These are phyloP conservation scores for Sinhomidia bicolor DNA, from an alignment of 2,888 invertebrate genomes.

Conservation along the genomic window DNA sequence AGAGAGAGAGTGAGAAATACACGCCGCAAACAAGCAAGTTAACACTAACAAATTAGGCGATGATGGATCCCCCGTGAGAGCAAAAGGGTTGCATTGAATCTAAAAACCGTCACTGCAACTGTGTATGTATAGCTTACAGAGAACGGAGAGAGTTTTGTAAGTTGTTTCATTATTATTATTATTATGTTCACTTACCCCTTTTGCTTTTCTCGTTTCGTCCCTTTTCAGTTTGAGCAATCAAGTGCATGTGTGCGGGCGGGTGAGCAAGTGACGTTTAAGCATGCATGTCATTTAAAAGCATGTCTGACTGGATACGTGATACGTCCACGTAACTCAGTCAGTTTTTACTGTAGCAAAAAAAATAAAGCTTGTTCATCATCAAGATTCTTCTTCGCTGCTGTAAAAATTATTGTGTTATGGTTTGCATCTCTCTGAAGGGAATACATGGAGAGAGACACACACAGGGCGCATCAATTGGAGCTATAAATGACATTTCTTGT, in stretches of 20 bases:
- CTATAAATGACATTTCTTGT: conserved; percentile 72
- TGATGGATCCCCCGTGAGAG: conserved; percentile 70
- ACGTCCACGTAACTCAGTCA: conserved; percentile 6
- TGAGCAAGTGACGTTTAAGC: conserved; percentile 69
- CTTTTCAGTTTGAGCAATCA: conserved; percentile 71
- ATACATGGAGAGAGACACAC: too few relatives aligned
- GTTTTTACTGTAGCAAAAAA: background rate
- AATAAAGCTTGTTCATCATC: conserved; percentile 28
- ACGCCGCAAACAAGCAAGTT: conserved; percentile 66
- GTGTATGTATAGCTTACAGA: background rate
- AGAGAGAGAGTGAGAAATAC: conserved; percentile 36
- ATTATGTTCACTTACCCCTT: conserved; percentile 24
- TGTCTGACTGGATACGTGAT: conserved; percentile 38
- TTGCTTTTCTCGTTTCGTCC: too few relatives aligned
- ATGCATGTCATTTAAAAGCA: conserved; percentile 65
- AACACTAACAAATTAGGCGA: conserved; percentile 74
- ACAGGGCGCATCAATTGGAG: conserved; percentile 1
- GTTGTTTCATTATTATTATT: conserved; percentile 22
- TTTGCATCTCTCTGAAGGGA: conserved; percentile 14
- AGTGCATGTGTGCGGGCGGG: conserved; percentile 73
- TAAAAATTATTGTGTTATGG: conserved; percentile 63
- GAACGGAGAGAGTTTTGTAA: too few relatives aligned
- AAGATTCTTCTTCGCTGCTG: conserved; percentile 11
- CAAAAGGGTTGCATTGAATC: conserved; percentile 28
- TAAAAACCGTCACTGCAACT: background rate